Evolutionary conservation across 2,113 vertebrate species (phyloP).

Genomic region (Sardina pilchardus): DNA sequence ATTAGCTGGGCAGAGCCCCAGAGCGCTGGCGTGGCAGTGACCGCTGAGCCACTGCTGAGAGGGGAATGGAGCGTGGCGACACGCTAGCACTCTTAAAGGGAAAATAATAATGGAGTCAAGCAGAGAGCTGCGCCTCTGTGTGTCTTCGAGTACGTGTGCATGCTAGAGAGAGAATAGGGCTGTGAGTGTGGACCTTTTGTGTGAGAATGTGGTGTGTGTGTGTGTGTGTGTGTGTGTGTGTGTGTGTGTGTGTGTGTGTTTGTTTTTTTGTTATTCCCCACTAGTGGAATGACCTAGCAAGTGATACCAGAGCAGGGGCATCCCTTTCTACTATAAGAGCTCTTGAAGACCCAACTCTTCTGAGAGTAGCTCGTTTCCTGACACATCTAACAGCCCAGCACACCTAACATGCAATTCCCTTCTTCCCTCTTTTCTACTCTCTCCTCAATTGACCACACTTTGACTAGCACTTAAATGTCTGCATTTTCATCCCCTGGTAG

Average conservation of each 20-base stretch:
- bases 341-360: too few species aligned
- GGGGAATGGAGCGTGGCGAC: slow-evolving; percentile 21
- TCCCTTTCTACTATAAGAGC: too few species aligned
- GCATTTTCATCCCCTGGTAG: too few species aligned
- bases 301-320: too few species aligned
- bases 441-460: too few species aligned
- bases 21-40: slow-evolving; percentile 5
- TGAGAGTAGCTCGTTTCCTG: too few species aligned
- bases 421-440: too few species aligned
- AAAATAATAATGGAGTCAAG: not conserved
- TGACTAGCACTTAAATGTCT: too few species aligned
- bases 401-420: too few species aligned
- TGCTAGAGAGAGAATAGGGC: not conserved
- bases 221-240: not conserved
- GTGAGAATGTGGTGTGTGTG: not conserved
- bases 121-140: not conserved
- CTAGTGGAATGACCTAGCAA: too few species aligned
- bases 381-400: too few species aligned
- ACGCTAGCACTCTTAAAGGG: not conserved
- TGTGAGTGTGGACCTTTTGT: not conserved
- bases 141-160: not conserved
- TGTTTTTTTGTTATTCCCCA: too few species aligned
- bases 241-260: not conserved
- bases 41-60: slow-evolving; percentile 11
- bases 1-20: slow-evolving; percentile 1